Evolutionary conservation across 2,797 vertebrate genomes (phyloP), one percentile per base, ranked within the genome.

Genomic region (Gymnopithys bicolor): DNA sequence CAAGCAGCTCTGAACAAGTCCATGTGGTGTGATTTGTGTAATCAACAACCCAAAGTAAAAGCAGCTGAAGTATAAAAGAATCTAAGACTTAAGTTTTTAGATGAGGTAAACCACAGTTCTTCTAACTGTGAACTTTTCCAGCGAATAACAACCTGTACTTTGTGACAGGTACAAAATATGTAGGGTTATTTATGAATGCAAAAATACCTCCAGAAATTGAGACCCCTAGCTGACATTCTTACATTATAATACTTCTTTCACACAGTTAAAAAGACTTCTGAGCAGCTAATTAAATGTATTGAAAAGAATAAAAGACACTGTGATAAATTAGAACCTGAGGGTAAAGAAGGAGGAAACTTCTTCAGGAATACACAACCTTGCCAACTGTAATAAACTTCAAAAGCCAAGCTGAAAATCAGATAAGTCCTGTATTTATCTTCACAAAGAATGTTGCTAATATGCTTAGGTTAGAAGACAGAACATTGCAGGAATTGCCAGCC

Each of bases 261-360:
- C 28, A 24, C 30, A 59, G 32, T 89, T 91, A 45, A 73, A 87
- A 93, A 83, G 52, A 30, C 49, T 89, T 90, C 76, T 63, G 43
- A 89, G 48, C 23, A 89, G n/a, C 73, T 90, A 85, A 84, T 90
- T 96, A 85, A 93, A 83, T 66, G 39, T 60, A 89, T 94, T 95
- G 52, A 89, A 86, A 85, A 59, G n/a, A 74, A 88, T 53, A 82
- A 94, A 84, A 89, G 53, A 58, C n/a, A 76, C n/a, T 67, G 39
- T 88, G 87, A 75, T 82, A 51, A 87, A 87, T 80, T 30, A 83
- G 68, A 87, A 83, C 91, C 75, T 90, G 39, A 93, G 53, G 88
- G 39, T 80, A 79, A 77, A 92, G 41, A 70, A 58, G 52, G 19
- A 66, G 35, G 25, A 88, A 95, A 45, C 45, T 70, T 76, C 19